These are phyloP conservation scores for Empidonax traillii DNA, from an alignment of 2,113 vertebrate species.

Conservation along the genomic window DNA sequence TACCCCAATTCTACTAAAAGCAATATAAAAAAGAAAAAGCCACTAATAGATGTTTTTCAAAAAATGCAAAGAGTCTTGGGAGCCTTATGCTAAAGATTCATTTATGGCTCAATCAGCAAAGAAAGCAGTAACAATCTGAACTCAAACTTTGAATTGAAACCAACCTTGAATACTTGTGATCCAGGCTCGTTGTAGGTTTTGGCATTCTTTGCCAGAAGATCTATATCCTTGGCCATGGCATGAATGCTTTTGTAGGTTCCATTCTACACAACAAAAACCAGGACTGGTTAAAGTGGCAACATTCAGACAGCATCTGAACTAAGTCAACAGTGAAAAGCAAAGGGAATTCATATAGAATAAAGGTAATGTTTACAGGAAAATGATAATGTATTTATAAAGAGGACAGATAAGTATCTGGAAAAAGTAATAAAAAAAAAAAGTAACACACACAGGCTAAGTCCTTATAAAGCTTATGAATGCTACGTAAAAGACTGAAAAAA, in stretches of 20 bases:
- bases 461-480: background rate
- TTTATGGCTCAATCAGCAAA: background rate
- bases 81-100: background rate
- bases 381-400: background rate
- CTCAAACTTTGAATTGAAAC: background rate
- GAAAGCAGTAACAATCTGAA: background rate
- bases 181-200: constrained; percentile 98
- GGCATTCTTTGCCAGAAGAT: constrained; percentile 95
- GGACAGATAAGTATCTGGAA: background rate
- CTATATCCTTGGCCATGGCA: constrained; percentile 96
- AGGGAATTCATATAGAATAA: background rate
- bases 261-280: constrained; percentile 75
- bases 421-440: background rate
- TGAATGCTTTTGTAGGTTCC: constrained; percentile 90
- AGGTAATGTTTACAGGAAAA: background rate
- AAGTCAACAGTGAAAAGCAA: background rate
- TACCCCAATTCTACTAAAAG: background rate
- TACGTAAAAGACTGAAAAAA: background rate
- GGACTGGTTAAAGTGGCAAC: background rate
- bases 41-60: background rate
- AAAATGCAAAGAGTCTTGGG: background rate
- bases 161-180: constrained; percentile 98
- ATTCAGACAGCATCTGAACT: background rate
- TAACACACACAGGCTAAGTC: background rate
- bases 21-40: background rate